These are phyloP conservation scores for Bufo bufo DNA, from an alignment of 2,113 vertebrate species.

Conservation along the genomic window DNA sequence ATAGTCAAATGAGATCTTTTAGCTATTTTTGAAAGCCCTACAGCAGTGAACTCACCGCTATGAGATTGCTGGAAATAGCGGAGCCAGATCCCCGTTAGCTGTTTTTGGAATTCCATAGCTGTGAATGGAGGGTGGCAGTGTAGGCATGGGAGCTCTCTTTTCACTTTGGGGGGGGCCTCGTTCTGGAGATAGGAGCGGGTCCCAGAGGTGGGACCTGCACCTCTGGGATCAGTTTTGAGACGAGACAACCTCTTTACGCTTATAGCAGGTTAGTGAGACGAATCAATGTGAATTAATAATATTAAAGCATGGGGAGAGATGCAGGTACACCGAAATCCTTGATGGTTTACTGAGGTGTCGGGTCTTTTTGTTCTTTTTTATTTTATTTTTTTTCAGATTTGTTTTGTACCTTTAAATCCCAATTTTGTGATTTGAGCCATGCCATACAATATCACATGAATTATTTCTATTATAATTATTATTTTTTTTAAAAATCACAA, in stretches of 20 bases:
- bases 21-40: no score
- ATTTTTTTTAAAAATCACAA: background rate
- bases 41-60: no score
- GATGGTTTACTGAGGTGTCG: constrained; percentile 12
- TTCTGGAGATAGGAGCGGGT: no score
- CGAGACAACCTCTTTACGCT: background rate
- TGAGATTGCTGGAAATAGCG: no score
- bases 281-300: constrained; percentile 53
- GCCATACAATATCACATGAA: background rate
- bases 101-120: no score
- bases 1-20: no score
- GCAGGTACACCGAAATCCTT: constrained; percentile 35
- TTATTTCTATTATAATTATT: background rate
- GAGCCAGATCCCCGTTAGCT: no score
- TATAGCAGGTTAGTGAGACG: constrained; percentile 23
- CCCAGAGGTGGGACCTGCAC: no score
- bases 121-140: no score
- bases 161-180: no score
- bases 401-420: background rate
- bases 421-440: background rate
- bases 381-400: background rate
- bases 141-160: no score
- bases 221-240: no score
- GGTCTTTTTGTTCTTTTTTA: background rate
- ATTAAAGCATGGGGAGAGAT: background rate